Evolutionary conservation across 1,140 invertebrate species (phyloP).

Genomic region (Euglossa dilemma): DNA sequence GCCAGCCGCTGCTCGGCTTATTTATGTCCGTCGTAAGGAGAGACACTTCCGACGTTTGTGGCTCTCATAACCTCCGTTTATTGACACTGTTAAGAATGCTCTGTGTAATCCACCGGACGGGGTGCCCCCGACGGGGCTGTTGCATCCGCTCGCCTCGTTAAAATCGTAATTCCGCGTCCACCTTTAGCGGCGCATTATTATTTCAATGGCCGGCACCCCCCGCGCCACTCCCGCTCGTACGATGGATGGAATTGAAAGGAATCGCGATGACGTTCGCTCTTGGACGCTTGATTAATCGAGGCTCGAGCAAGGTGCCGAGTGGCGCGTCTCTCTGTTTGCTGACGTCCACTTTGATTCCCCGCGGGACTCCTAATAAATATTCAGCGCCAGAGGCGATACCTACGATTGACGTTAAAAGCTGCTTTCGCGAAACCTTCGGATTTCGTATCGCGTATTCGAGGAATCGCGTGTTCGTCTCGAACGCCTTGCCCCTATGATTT

Average conservation of each 20-base stretch:
- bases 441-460: neutral
- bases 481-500: neutral
- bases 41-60: constrained; percentile 70
- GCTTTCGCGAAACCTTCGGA: neutral
- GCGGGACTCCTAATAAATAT: constrained; percentile 18
- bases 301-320: neutral
- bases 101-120: constrained; percentile 55
- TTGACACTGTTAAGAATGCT: constrained; percentile 68
- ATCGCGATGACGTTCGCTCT: neutral
- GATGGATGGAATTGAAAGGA: constrained; percentile 14
- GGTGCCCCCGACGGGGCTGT: constrained; percentile 20
- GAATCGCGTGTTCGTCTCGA: neutral
- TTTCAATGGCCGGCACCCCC: neutral
- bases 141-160: constrained; percentile 48
- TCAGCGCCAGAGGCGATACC: neutral
- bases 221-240: neutral
- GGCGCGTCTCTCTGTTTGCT: neutral
- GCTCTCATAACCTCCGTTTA: constrained; percentile 67
- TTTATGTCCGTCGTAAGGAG: constrained; percentile 67
- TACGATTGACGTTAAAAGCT: neutral
- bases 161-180: constrained; percentile 36
- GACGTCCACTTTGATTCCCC: constrained; percentile 25
- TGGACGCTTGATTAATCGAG: constrained; percentile 14
- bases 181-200: constrained; percentile 23
- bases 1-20: constrained; percentile 51